Evolutionary conservation across 2,888 invertebrate genomes (phyloP).

Genomic region (Willowsia nigromaculata): DNA sequence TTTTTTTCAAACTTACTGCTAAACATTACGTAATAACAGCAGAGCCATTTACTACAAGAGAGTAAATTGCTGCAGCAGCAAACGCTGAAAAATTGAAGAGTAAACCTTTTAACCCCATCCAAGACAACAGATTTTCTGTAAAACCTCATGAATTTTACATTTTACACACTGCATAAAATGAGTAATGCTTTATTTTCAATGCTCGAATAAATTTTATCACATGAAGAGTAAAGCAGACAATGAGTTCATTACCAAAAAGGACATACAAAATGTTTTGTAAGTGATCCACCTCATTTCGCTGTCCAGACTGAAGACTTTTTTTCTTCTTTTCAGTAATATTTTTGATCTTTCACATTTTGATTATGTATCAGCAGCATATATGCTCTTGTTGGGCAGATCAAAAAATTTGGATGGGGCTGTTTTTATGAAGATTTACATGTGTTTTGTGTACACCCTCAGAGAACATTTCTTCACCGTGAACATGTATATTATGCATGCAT

Average conservation of each 20-base stretch:
- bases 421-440: conserved; percentile 3
- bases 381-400: neutral
- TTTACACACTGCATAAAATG: too few species aligned
- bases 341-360: neutral
- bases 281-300: neutral
- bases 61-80: too few species aligned
- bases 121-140: too few species aligned
- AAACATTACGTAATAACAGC: too few species aligned
- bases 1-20: too few species aligned
- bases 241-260: neutral
- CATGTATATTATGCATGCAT: neutral
- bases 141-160: too few species aligned
- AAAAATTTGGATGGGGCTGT: conserved; percentile 15
- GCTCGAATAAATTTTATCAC: too few species aligned
- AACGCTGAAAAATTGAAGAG: too few species aligned
- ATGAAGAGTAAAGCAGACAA: neutral
- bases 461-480: neutral
- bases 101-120: too few species aligned
- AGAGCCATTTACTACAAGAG: too few species aligned
- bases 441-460: neutral
- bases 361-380: neutral
- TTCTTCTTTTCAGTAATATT: neutral
- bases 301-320: neutral
- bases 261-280: neutral
- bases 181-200: too few species aligned